Evolutionary conservation across 2,888 invertebrate genomes (phyloP).

Genomic region (Eupithecia vulgata): DNA sequence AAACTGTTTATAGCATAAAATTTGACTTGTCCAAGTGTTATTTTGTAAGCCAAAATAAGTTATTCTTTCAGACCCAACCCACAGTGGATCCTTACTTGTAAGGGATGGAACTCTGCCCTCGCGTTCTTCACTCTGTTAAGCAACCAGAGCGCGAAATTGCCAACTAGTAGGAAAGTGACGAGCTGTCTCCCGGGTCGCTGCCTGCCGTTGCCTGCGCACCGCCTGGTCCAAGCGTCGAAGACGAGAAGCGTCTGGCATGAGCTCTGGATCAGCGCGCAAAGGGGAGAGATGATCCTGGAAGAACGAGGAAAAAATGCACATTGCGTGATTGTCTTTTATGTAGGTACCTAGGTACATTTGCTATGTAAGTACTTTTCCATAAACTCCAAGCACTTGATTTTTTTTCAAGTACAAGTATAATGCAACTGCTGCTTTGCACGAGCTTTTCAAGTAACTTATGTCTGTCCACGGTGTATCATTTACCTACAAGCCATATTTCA

Average conservation of each 20-base stretch:
- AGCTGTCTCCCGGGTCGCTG: constrained; percentile 86
- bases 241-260: constrained; percentile 86
- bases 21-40: too few relatives aligned
- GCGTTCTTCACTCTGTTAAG: constrained; percentile 88
- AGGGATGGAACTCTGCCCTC: constrained; percentile 86
- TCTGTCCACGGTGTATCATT: too few relatives aligned
- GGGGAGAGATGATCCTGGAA: constrained; percentile 74
- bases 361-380: background rate
- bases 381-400: background rate
- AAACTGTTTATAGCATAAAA: too few relatives aligned
- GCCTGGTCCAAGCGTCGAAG: constrained; percentile 83
- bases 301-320: background rate
- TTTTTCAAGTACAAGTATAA: too few relatives aligned
- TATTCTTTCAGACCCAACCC: background rate
- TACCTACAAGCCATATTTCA: too few relatives aligned
- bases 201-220: constrained; percentile 75
- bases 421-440: too few relatives aligned
- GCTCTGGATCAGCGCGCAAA: constrained; percentile 85
- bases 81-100: constrained; percentile 71
- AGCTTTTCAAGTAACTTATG: too few relatives aligned
- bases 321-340: background rate
- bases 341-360: background rate
- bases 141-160: constrained; percentile 87
- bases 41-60: too few relatives aligned
- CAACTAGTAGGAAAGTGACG: constrained; percentile 87